Conservation (phyloP, 1,140 invertebrate genomes). For the Apis florea region DNA sequence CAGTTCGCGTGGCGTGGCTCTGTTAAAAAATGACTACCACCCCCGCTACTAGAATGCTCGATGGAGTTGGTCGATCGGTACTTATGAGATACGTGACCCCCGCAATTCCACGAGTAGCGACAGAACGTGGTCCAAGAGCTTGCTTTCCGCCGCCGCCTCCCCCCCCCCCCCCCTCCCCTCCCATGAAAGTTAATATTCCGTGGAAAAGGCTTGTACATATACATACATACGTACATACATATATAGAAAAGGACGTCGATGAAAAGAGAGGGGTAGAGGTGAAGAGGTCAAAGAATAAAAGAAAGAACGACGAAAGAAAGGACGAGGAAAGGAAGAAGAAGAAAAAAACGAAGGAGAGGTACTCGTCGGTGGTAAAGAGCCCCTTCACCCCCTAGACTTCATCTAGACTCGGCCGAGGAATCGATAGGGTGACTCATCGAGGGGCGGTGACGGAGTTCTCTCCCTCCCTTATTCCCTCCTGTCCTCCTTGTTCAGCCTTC, state of each 20-base stretch:
- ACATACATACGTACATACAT: too few relatives aligned
- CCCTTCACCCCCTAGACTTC: conserved; percentile 52
- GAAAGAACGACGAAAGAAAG: conserved; percentile 39
- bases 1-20: conserved; percentile 15
- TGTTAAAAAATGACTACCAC: conserved; percentile 17
- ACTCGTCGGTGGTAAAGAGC: conserved; percentile 54
- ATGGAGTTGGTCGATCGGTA: conserved; percentile 41
- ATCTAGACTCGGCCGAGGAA: conserved; percentile 65
- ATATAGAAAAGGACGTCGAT: conserved; percentile 28
- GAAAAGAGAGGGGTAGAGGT: background rate
- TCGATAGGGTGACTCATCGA: conserved; percentile 78
- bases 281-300: conserved; percentile 16
- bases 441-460: conserved; percentile 69
- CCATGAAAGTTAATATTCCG: conserved; percentile 69
- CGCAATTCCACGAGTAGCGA: conserved; percentile 27
- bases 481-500: conserved; percentile 54
- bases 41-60: conserved; percentile 1
- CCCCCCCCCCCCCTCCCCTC: too few relatives aligned
- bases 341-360: conserved; percentile 4
- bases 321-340: too few relatives aligned
- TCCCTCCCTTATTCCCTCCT: conserved; percentile 35
- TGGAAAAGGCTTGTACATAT: conserved; percentile 54
- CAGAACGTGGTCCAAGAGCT: conserved; percentile 9
- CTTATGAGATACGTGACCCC: conserved; percentile 52
- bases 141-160: conserved; percentile 41